phyloP scores from a whole-genome alignment of 2,797 vertebrate species.

The Prunella strophiata region DNA sequence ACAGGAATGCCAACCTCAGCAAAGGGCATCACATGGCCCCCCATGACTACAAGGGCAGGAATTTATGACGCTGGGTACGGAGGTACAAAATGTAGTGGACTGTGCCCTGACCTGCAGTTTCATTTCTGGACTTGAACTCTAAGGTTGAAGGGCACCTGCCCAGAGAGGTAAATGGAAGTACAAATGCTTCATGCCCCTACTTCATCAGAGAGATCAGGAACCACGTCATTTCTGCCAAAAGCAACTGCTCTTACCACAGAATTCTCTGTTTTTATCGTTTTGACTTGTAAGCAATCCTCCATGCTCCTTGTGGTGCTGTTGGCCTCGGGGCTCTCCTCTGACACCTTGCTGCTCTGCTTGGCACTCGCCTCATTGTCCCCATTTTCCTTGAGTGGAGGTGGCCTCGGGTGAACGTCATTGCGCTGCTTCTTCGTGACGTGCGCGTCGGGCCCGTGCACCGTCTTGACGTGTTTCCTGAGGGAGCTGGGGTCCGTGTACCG shows the following conservation, averaged over 20 bases:
- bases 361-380: conserved; percentile 86
- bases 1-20: not conserved
- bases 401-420: conserved; percentile 83
- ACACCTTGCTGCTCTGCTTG: conserved; percentile 77
- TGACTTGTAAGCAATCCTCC: conserved; percentile 89
- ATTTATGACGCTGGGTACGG: not conserved
- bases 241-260: conserved; percentile 85
- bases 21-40: not conserved
- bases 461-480: conserved; percentile 97
- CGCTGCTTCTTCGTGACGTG: conserved; percentile 98
- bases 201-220: not conserved
- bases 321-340: conserved; percentile 81
- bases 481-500: conserved; percentile 98
- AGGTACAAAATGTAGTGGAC: not conserved
- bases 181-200: not conserved
- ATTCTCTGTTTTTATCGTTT: conserved; percentile 94
- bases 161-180: not conserved
- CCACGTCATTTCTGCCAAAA: not conserved
- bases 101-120: conserved; percentile 11
- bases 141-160: not conserved
- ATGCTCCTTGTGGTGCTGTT: conserved; percentile 83
- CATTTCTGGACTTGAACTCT: not conserved
- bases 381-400: conserved; percentile 84
- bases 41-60: not conserved
- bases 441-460: conserved; percentile 96